A percentile compares a stretch with the other conserved stretches of the same genome.
These are phyloP conservation scores for Epicampocera succincta DNA, from an alignment of 2,888 invertebrate species.

Conservation along the genomic window DNA sequence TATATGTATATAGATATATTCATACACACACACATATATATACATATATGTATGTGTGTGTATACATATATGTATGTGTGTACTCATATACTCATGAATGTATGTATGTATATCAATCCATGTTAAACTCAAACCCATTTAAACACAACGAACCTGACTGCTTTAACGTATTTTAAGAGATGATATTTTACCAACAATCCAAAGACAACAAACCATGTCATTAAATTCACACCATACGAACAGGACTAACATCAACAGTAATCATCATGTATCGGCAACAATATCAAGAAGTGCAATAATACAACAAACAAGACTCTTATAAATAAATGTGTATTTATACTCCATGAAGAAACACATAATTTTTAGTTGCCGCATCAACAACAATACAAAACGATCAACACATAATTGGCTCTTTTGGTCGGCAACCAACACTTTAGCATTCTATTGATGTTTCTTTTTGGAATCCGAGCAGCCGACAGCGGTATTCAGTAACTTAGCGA, in stretches of 20 bases:
- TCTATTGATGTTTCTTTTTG: slow-evolving; percentile 72
- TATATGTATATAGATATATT: slow-evolving; percentile 1
- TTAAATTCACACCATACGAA: slow-evolving; percentile 69
- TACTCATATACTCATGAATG: background rate
- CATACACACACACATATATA: background rate
- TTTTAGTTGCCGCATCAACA: slow-evolving; percentile 64
- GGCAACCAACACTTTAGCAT: slow-evolving; percentile 75
- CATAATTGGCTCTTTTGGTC: slow-evolving; percentile 77
- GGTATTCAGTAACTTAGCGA: slow-evolving; percentile 60
- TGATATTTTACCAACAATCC: slow-evolving; percentile 50
- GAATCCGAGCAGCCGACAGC: slow-evolving; percentile 74
- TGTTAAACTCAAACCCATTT: background rate
- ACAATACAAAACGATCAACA: slow-evolving; percentile 74
- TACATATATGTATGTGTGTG: background rate
- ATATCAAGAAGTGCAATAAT: slow-evolving; percentile 58
- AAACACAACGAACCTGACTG: slow-evolving; percentile 6
- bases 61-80: background rate
- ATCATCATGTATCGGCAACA: slow-evolving; percentile 52
- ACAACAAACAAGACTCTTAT: slow-evolving; percentile 57
- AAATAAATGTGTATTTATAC: slow-evolving; percentile 52
- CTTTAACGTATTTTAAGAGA: slow-evolving; percentile 38
- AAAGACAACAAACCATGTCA: slow-evolving; percentile 64
- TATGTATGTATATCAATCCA: background rate
- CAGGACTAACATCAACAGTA: slow-evolving; percentile 51
- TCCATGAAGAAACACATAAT: slow-evolving; percentile 52